Evolutionary conservation across 2,113 vertebrate genomes (phyloP).

Genomic region (Gambusia affinis): DNA sequence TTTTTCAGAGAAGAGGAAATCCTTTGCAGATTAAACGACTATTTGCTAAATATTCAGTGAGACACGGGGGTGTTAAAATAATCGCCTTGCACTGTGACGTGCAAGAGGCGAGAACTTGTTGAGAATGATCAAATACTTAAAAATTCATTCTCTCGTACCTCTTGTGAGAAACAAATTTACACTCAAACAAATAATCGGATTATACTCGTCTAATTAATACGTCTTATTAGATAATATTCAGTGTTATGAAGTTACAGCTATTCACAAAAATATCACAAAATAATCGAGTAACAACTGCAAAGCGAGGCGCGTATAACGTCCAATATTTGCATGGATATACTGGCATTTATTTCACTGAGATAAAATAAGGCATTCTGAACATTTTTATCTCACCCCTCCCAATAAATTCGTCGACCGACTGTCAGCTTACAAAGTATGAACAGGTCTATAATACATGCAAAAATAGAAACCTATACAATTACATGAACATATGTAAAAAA

Average conservation of each 20-base stretch:
- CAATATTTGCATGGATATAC: not conserved
- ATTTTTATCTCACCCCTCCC: constrained; percentile 62
- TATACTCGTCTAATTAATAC: not conserved
- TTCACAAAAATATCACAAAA: not conserved
- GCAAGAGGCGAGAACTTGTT: not conserved
- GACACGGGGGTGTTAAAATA: not conserved
- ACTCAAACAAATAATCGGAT: not conserved
- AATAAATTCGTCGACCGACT: constrained; percentile 73
- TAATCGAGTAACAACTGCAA: not conserved
- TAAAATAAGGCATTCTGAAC: not conserved
- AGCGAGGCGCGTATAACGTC: not conserved
- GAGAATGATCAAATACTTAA: not conserved
- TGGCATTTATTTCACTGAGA: not conserved
- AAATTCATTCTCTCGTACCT: not conserved
- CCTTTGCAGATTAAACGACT: not conserved
- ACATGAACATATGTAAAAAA: not conserved
- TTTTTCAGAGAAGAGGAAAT: not conserved
- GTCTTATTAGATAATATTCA: no score
- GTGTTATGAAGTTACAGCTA: not conserved
- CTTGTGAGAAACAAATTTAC: not conserved
- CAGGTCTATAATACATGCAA: constrained; percentile 18
- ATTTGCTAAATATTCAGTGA: not conserved
- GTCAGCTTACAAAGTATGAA: constrained; percentile 66
- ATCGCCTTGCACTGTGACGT: no score
- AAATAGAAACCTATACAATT: not conserved